Conservation (phyloP, 2,888 invertebrate genomes). For the Aricia artaxerxes region DNA sequence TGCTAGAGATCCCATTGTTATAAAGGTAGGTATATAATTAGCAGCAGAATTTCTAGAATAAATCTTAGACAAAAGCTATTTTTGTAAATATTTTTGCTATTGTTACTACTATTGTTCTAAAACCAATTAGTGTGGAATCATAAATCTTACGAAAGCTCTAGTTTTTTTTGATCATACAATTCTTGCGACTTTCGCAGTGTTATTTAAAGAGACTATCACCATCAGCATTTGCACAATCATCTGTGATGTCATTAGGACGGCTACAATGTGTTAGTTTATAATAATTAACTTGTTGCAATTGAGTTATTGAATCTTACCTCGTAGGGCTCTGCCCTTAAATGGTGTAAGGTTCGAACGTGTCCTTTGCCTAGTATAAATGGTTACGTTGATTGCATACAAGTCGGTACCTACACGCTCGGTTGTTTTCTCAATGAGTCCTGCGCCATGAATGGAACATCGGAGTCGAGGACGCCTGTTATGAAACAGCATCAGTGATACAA, state of each 20-base stretch:
- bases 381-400: constrained; percentile 60
- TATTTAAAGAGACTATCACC: not conserved
- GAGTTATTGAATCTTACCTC: constrained; percentile 43
- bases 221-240: not conserved
- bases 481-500: constrained; percentile 57
- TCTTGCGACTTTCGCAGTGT: not conserved
- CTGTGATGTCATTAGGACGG: not conserved
- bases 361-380: constrained; percentile 42
- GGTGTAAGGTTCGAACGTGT: constrained; percentile 48
- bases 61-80: not conserved
- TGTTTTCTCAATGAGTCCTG: constrained; percentile 56
- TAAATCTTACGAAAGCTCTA: not conserved
- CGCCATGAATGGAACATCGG: constrained; percentile 53
- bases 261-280: not conserved
- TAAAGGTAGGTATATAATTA: constrained; percentile 12
- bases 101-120: not conserved
- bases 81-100: not conserved
- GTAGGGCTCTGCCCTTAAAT: constrained; percentile 46
- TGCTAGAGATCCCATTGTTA: constrained; percentile 15
- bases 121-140: not conserved
- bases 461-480: constrained; percentile 61
- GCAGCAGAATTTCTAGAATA: not conserved
- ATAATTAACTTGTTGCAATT: constrained; percentile 29
- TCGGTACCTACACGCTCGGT: constrained; percentile 49
- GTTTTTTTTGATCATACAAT: not conserved